A percentile compares a stretch with the other conserved stretches of the same genome.
Conservation (phyloP, 1,140 invertebrate species). For the Cylas formicarius region DNA sequence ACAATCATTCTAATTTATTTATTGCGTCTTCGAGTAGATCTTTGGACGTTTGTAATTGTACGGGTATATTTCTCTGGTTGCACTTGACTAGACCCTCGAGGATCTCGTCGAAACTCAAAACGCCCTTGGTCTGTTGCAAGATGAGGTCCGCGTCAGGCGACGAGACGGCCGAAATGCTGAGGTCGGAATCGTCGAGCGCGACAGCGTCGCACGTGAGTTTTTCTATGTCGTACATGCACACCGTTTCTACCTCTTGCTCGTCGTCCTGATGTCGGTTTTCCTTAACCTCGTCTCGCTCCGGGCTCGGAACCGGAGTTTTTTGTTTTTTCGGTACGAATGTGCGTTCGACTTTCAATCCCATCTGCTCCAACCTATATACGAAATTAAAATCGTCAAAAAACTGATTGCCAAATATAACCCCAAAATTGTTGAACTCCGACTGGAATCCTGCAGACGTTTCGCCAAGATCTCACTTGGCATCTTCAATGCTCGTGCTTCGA, state of each 20-base stretch:
- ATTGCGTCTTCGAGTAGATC: slow-evolving; percentile 14
- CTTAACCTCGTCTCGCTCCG: slow-evolving; percentile 14
- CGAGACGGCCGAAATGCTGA: slow-evolving; percentile 17
- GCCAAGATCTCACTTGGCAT: too few species aligned
- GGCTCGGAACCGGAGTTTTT: slow-evolving; percentile 9
- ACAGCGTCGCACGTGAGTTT: slow-evolving; percentile 25
- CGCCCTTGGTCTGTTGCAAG: slow-evolving; percentile 19
- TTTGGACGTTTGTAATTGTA: slow-evolving; percentile 5
- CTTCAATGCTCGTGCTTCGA: too few species aligned
- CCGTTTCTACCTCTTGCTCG: slow-evolving; percentile 19
- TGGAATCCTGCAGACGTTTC: too few species aligned
- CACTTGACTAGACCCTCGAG: slow-evolving; percentile 26
- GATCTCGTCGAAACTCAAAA: slow-evolving; percentile 27
- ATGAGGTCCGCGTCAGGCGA: slow-evolving; percentile 25
- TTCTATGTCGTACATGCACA: slow-evolving; percentile 31
- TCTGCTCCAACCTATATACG: slow-evolving; percentile 27
- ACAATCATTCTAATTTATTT: slow-evolving; percentile 9
- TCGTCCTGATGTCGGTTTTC: too few species aligned
- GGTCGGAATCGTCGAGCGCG: slow-evolving; percentile 21
- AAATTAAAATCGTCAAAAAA: too few species aligned
- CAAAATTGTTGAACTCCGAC: too few species aligned
- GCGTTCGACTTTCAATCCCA: slow-evolving; percentile 30
- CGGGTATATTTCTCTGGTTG: slow-evolving; percentile 28
- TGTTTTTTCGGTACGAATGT: slow-evolving; percentile 27
- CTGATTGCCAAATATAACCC: too few species aligned